These are phyloP conservation scores for Drosophila maculinotata DNA, from an alignment of 2,888 invertebrate species.

Conservation along the genomic window DNA sequence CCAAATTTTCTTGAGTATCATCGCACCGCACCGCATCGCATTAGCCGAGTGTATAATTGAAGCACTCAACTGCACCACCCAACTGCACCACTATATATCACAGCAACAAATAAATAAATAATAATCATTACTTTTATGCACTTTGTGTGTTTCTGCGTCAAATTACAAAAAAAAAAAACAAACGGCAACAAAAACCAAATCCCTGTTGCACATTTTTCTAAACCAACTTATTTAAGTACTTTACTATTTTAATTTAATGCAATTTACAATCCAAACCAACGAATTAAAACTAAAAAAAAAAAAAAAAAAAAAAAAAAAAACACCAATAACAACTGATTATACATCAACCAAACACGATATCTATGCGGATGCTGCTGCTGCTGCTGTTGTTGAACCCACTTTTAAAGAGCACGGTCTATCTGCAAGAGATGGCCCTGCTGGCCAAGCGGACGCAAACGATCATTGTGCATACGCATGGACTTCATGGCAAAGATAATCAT, in stretches of 20 bases:
- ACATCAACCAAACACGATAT: constrained; percentile 22
- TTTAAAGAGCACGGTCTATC: constrained; percentile 81
- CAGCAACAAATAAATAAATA: constrained; percentile 16
- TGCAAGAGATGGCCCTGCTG: constrained; percentile 84
- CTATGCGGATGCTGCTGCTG: constrained; percentile 30
- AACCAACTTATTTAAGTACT: constrained; percentile 21
- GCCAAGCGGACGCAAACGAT: constrained; percentile 83
- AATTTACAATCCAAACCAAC: constrained; percentile 62
- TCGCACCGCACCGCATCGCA: constrained; percentile 39
- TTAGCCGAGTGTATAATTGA: constrained; percentile 8
- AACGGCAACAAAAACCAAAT: constrained; percentile 24
- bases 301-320: constrained; percentile 12
- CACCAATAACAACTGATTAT: constrained; percentile 25
- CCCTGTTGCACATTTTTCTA: constrained; percentile 21
- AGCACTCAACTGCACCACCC: constrained; percentile 9
- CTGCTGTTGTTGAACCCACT: constrained; percentile 9
- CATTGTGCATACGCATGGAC: constrained; percentile 82
- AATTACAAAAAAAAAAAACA: too few relatives aligned
- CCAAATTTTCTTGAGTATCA: constrained; percentile 21
- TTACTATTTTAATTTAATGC: constrained; percentile 59
- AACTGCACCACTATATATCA: constrained; percentile 10
- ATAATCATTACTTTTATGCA: constrained; percentile 29
- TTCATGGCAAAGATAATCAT: constrained; percentile 73
- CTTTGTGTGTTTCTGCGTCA: constrained; percentile 28
- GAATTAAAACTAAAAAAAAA: constrained; percentile 3